These are phyloP conservation scores for Ophioderma brevispina DNA, from an alignment of 35 echinoderm and acorn worm species.

Conservation along the genomic window DNA sequence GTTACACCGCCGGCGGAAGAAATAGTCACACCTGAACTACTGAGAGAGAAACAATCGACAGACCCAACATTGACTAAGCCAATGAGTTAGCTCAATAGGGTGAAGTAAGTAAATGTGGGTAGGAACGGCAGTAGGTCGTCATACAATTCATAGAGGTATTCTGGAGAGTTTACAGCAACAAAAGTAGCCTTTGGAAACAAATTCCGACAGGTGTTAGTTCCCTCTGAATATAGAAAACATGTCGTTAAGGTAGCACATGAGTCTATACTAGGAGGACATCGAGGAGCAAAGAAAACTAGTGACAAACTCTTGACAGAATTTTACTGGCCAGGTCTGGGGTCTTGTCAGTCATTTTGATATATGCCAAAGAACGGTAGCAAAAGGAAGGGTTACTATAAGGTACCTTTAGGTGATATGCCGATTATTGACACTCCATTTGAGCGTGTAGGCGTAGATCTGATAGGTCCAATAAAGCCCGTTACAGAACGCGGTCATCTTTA, in stretches of 20 bases:
- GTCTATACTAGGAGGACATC: slow-evolving; percentile 56
- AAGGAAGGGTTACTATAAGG: slow-evolving; percentile 44
- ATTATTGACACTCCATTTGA: slow-evolving; percentile 65
- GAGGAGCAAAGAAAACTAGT: slow-evolving; percentile 26
- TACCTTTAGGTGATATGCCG: slow-evolving; percentile 25
- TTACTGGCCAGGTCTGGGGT: slow-evolving; percentile 55
- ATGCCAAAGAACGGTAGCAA: slow-evolving; percentile 38
- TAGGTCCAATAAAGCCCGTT: slow-evolving; percentile 48
- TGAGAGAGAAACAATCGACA: too few species aligned
- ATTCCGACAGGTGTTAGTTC: slow-evolving; percentile 50
- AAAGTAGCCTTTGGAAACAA: slow-evolving; percentile 35
- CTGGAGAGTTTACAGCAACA: slow-evolving; percentile 28
- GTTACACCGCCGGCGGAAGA: too few species aligned
- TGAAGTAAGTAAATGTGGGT: too few species aligned
- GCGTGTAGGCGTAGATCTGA: slow-evolving; percentile 45
- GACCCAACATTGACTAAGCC: too few species aligned
- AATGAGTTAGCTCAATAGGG: too few species aligned
- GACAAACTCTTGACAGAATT: slow-evolving; percentile 49
- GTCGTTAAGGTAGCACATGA: slow-evolving; percentile 62
- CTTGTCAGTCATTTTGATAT: slow-evolving; percentile 61
- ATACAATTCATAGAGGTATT: too few species aligned
- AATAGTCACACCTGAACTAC: too few species aligned
- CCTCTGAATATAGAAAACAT: slow-evolving; percentile 2
- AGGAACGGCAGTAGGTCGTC: too few species aligned
- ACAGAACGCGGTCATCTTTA: slow-evolving; percentile 48